Conservation (phyloP, 2,113 vertebrate genomes). For the Rhinopomastus cyanomelas region DNA sequence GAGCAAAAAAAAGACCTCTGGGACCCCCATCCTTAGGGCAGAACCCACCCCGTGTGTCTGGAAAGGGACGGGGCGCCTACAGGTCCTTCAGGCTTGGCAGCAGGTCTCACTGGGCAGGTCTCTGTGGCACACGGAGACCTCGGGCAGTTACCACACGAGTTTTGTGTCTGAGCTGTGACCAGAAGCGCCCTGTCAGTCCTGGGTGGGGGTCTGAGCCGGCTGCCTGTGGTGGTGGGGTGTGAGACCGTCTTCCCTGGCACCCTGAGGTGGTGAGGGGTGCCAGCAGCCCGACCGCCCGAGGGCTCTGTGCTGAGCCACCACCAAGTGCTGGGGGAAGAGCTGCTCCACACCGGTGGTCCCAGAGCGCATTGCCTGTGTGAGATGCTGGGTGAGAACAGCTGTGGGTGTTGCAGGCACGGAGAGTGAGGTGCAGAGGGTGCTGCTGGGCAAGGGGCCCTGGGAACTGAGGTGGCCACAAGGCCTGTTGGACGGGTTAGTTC, state of each 20-base stretch:
- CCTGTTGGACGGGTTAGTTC: rapidly evolving
- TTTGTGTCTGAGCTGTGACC: neutral
- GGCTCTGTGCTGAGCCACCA: rapidly evolving
- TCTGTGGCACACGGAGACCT: rapidly evolving
- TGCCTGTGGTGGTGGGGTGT: rapidly evolving
- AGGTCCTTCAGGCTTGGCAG: too few species aligned
- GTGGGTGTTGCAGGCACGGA: too few species aligned
- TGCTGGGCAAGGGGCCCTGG: rapidly evolving
- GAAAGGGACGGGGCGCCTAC: too few species aligned
- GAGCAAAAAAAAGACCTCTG: too few species aligned
- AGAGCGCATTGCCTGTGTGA: too few species aligned
- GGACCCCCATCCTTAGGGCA: too few species aligned
- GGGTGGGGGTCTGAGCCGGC: rapidly evolving
- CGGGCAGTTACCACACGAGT: rapidly evolving
- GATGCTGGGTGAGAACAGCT: too few species aligned
- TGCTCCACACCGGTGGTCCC: rapidly evolving
- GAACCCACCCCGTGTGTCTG: too few species aligned
- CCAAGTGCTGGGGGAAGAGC: rapidly evolving
- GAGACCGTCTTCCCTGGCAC: rapidly evolving
- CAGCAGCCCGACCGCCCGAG: rapidly evolving
- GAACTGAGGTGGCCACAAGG: too few species aligned
- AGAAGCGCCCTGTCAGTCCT: neutral
- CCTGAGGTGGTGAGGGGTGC: neutral
- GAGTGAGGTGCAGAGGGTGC: too few species aligned
- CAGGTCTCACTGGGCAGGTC: too few species aligned